Evolutionary conservation across 2,888 invertebrate genomes (phyloP).

Genomic region (Ormyrus thymus): DNA sequence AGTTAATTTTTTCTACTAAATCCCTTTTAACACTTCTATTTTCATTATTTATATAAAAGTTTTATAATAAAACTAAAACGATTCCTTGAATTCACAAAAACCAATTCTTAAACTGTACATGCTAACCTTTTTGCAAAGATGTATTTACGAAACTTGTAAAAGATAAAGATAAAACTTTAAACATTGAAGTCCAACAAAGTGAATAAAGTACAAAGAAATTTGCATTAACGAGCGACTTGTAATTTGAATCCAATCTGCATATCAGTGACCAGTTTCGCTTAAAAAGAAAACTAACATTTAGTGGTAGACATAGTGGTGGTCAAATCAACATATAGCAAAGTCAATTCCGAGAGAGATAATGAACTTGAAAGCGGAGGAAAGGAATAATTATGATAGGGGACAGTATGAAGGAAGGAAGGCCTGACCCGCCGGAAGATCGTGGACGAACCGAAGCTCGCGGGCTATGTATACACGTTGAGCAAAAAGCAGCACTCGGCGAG

Average conservation of each 20-base stretch:
- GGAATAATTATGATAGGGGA: slow-evolving; percentile 23
- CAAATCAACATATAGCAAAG: slow-evolving; percentile 27
- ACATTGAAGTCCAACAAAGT: neutral
- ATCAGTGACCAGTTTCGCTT: slow-evolving; percentile 14
- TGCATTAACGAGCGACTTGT: slow-evolving; percentile 27
- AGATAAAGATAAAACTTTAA: slow-evolving; percentile 3
- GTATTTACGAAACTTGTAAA: neutral
- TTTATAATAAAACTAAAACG: slow-evolving; percentile 21
- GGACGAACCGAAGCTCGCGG: slow-evolving; percentile 20
- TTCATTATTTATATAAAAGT: slow-evolving; percentile 2
- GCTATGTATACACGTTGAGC: slow-evolving; percentile 10
- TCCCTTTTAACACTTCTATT: slow-evolving; percentile 19
- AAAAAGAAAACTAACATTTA: slow-evolving; percentile 10
- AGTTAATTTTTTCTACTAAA: slow-evolving; percentile 1
- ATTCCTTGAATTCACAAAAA: slow-evolving; percentile 24
- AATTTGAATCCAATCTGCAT: slow-evolving; percentile 15
- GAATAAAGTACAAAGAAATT: slow-evolving; percentile 1
- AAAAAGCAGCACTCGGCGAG: slow-evolving; percentile 6
- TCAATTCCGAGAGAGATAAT: slow-evolving; percentile 10
- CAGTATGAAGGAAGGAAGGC: slow-evolving; percentile 26
- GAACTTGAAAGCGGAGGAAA: slow-evolving; percentile 26
- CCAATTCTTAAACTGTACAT: slow-evolving; percentile 36
- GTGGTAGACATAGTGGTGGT: slow-evolving; percentile 55
- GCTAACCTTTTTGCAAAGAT: slow-evolving; percentile 44
- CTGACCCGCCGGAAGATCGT: slow-evolving; percentile 36